Evolutionary conservation across 2,113 vertebrate genomes (phyloP).

Genomic region (Mastomys coucha): DNA sequence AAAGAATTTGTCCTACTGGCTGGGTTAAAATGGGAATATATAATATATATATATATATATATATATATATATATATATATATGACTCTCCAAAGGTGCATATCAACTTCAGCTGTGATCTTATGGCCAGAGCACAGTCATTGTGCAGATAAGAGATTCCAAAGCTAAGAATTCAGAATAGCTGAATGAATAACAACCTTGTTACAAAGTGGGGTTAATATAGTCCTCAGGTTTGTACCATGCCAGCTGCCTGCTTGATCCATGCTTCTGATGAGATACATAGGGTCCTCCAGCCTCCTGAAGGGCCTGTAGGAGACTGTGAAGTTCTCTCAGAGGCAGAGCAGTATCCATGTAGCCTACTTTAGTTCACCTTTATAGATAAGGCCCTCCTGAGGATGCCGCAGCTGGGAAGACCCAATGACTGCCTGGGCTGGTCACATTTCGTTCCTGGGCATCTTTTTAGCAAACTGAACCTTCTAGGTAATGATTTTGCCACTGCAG

Average conservation of each 20-base stretch:
- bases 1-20: constrained; percentile 51
- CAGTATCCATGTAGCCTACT: neutral
- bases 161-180: constrained; percentile 22
- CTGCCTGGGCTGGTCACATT: neutral
- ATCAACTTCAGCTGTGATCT: constrained; percentile 48
- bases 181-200: neutral
- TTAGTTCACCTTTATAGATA: neutral
- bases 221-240: neutral
- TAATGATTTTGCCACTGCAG: neutral
- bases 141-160: neutral
- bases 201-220: neutral
- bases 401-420: rapidly evolving
- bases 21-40: constrained; percentile 44
- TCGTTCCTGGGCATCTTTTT: neutral
- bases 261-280: neutral
- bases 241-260: neutral
- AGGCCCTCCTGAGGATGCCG: neutral
- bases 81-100: constrained; percentile 51
- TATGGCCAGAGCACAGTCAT: neutral
- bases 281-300: neutral
- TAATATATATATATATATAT: too few relatives aligned
- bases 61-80: too few relatives aligned
- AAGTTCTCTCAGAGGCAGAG: neutral
- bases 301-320: neutral
- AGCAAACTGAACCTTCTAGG: neutral